These are phyloP conservation scores for Grammomys surdaster DNA, from an alignment of 2,113 vertebrate genomes.

Conservation along the genomic window DNA sequence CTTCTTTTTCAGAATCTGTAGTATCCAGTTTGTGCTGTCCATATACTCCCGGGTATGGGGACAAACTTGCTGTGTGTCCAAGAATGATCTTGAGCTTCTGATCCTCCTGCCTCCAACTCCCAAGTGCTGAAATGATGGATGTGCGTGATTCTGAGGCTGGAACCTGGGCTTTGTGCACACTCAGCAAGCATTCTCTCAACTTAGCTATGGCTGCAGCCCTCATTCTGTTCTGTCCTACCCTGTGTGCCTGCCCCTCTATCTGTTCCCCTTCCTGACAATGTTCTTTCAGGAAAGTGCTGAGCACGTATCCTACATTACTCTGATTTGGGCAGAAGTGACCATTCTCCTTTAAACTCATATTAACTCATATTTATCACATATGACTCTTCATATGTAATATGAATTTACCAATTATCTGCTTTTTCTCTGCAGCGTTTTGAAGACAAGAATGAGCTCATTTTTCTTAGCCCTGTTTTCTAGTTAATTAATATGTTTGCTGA, in stretches of 20 bases:
- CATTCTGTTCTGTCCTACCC: not conserved
- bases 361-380: not conserved
- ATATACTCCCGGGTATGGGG: not conserved
- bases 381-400: not conserved
- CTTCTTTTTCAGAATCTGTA: not conserved
- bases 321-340: conserved; percentile 2
- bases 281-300: conserved; percentile 5
- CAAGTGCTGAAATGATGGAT: not conserved
- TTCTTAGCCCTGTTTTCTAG: not conserved
- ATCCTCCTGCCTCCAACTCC: not conserved
- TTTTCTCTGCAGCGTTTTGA: conserved; percentile 27
- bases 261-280: not conserved
- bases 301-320: not conserved
- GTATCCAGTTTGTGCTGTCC: not conserved
- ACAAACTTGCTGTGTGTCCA: not conserved
- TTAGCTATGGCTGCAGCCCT: not conserved
- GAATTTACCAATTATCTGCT: conserved; percentile 24
- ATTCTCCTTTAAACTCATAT: not conserved
- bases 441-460: conserved; percentile 10
- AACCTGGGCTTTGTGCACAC: not conserved
- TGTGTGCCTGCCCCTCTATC: not conserved
- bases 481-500: conserved; percentile 47
- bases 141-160: not conserved
- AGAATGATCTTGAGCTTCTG: not conserved
- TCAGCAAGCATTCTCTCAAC: not conserved